Evolutionary conservation across 1,140 invertebrate genomes (phyloP).

Genomic region (Aphaenogaster rudis): DNA sequence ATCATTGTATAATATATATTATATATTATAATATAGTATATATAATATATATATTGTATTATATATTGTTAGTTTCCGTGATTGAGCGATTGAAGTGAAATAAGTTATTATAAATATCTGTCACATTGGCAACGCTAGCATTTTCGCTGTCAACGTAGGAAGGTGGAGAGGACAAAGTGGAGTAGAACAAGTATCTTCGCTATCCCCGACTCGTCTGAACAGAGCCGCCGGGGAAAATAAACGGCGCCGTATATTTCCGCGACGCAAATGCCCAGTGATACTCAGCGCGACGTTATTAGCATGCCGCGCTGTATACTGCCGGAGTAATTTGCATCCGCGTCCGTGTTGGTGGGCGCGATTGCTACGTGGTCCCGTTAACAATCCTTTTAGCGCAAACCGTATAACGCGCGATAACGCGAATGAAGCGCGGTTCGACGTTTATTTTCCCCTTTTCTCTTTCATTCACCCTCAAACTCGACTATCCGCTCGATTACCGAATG

Average conservation of each 20-base stretch:
- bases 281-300: conserved; percentile 70
- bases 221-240: conserved; percentile 44
- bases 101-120: not conserved
- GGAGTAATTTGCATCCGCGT: conserved; percentile 70
- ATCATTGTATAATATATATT: no score
- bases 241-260: conserved; percentile 62
- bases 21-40: no score
- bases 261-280: conserved; percentile 66
- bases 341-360: conserved; percentile 59
- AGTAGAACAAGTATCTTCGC: conserved; percentile 1
- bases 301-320: conserved; percentile 66
- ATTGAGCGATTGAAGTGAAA: no score
- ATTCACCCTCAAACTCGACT: not conserved
- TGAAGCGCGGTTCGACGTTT: conserved; percentile 6
- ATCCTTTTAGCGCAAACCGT: conserved; percentile 38
- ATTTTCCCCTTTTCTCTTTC: not conserved
- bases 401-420: conserved; percentile 23
- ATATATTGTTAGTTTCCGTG: no score
- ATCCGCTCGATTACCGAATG: not conserved
- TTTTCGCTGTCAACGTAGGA: not conserved
- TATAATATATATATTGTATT: no score
- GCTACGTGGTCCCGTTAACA: conserved; percentile 65
- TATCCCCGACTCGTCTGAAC: not conserved
- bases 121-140: no score
- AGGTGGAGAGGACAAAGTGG: not conserved